Conservation (phyloP, 2,113 vertebrate species). For the Redunca redunca region DNA sequence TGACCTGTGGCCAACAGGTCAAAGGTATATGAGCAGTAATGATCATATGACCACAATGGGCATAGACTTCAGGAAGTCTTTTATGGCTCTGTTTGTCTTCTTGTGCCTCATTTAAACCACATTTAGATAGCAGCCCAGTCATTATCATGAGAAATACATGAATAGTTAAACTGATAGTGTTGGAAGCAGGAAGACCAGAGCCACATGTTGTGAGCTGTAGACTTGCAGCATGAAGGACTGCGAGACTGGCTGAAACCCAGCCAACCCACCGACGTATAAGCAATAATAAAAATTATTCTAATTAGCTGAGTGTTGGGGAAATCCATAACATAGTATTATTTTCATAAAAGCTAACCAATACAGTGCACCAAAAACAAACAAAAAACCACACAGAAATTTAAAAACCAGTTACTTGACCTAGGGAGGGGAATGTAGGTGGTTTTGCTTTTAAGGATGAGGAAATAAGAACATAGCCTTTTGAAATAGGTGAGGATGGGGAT, state of each 20-base stretch:
- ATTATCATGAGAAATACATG: neutral
- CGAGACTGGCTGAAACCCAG: neutral
- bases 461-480: neutral
- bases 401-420: neutral
- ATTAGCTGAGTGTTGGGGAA: neutral
- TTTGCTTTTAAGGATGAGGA: neutral
- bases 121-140: neutral
- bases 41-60: neutral
- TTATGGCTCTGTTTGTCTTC: neutral
- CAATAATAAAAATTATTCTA: neutral
- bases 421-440: neutral
- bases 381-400: neutral
- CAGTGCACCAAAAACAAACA: neutral
- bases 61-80: neutral
- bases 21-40: neutral
- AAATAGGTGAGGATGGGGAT: neutral
- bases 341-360: neutral
- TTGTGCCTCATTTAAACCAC: neutral
- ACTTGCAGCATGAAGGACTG: neutral
- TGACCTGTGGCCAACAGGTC: neutral
- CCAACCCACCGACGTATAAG: accelerated
- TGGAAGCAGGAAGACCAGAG: neutral
- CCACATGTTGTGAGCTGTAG: neutral
- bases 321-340: neutral
- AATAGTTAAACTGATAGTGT: neutral